These are phyloP conservation scores for Labeo catla DNA, from an alignment of 2,113 vertebrate genomes.

Conservation along the genomic window DNA sequence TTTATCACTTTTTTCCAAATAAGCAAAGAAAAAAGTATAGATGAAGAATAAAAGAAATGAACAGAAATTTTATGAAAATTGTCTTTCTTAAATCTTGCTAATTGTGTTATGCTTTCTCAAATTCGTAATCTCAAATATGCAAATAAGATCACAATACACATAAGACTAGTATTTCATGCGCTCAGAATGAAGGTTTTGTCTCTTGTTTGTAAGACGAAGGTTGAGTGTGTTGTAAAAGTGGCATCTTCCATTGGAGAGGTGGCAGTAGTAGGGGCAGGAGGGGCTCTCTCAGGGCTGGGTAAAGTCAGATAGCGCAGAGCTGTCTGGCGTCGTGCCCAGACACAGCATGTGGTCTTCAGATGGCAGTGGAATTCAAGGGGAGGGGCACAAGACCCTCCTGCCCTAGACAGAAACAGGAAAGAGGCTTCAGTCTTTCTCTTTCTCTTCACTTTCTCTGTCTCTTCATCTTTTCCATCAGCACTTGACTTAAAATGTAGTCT, in stretches of 20 bases:
- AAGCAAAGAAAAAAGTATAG: too few relatives aligned
- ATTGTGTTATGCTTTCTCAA: background rate
- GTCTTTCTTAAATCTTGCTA: background rate
- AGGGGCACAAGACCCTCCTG: constrained; percentile 68
- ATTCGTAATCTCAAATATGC: background rate
- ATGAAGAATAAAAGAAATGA: too few relatives aligned
- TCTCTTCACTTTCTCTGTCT: constrained; percentile 9
- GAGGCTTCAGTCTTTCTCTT: constrained; percentile 38
- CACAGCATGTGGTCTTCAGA: constrained; percentile 85
- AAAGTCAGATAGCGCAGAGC: constrained; percentile 64
- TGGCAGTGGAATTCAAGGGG: constrained; percentile 85
- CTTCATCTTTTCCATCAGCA: constrained; percentile 10
- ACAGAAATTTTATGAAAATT: too few relatives aligned
- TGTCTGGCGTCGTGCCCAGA: constrained; percentile 81
- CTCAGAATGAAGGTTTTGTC: background rate
- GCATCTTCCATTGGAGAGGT: constrained; percentile 53
- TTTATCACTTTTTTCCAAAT: background rate
- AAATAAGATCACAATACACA: background rate
- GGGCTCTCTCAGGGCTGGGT: constrained; percentile 75
- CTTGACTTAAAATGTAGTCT: background rate
- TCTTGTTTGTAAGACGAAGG: background rate
- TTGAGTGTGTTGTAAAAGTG: background rate
- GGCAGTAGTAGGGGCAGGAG: constrained; percentile 74
- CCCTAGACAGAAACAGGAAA: constrained; percentile 51
- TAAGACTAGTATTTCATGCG: background rate